A percentile compares a stretch with the other conserved stretches of the same genome.
Conservation (phyloP, 2,113 vertebrate species). For the Alosa alosa region DNA sequence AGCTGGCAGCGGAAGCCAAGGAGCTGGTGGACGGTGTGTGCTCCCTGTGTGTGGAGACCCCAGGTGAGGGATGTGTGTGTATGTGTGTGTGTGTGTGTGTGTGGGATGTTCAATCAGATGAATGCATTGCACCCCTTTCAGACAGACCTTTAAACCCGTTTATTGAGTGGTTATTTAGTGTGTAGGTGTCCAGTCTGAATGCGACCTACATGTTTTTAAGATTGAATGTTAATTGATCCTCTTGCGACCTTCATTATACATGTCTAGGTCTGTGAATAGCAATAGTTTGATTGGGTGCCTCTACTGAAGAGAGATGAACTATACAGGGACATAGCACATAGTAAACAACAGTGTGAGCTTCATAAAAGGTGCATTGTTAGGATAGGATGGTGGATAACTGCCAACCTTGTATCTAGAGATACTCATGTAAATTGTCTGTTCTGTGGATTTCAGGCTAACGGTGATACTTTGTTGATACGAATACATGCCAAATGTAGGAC, state of each 20-base stretch:
- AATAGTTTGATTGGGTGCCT: too few species aligned
- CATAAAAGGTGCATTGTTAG: background rate
- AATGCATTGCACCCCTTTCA: background rate
- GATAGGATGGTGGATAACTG: background rate
- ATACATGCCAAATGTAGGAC: background rate
- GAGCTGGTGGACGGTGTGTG: slow-evolving; percentile 65
- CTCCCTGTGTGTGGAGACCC: slow-evolving; percentile 49
- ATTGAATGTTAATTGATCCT: too few species aligned
- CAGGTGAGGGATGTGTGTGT: slow-evolving; percentile 52
- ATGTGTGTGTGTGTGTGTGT: too few species aligned
- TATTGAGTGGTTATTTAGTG: too few species aligned
- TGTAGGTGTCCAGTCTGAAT: too few species aligned
- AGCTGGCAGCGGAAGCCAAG: slow-evolving; percentile 70
- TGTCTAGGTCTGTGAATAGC: background rate
- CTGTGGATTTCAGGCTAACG: background rate
- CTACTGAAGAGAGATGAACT: background rate
- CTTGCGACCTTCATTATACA: background rate
- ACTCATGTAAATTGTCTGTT: background rate
- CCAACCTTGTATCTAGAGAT: background rate
- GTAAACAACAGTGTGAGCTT: background rate
- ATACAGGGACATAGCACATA: too few species aligned
- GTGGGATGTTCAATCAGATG: background rate
- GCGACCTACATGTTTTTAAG: too few species aligned
- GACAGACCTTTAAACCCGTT: too few species aligned
- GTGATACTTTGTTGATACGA: background rate